Evolutionary conservation across 2,797 vertebrate genomes (phyloP).

Genomic region (Delichon dasypus): DNA sequence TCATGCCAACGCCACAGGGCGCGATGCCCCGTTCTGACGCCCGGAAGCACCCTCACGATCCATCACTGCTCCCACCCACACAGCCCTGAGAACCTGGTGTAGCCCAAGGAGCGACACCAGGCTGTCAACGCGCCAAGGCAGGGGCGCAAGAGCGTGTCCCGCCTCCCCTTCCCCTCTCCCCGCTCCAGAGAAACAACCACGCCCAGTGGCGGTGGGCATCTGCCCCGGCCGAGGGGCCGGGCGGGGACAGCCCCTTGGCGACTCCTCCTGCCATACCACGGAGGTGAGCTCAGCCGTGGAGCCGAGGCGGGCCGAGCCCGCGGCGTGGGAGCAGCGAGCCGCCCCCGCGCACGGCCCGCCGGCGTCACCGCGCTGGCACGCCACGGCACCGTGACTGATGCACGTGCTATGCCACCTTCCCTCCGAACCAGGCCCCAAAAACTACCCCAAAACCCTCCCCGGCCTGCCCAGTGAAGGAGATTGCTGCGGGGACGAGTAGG

Average conservation of each 20-base stretch:
- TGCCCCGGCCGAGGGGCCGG: neutral
- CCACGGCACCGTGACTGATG: conserved; percentile 13
- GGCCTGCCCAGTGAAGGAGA: neutral
- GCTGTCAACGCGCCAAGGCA: neutral
- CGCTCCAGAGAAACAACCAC: neutral
- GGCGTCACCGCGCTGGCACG: conserved; percentile 51
- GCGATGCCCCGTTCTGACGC: neutral
- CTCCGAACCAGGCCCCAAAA: neutral
- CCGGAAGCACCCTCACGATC: rapidly evolving
- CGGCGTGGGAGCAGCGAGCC: conserved; percentile 38
- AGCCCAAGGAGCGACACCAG: neutral
- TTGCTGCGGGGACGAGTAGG: neutral
- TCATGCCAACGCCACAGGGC: rapidly evolving
- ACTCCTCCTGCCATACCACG: conserved; percentile 57
- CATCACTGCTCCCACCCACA: too few relatives aligned
- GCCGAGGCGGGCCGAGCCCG: conserved; percentile 5
- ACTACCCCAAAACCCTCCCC: neutral
- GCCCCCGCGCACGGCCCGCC: conserved; percentile 9
- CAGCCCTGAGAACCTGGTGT: neutral
- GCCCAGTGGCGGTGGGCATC: neutral
- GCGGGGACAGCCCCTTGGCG: neutral
- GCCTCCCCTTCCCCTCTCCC: neutral
- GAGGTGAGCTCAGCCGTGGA: conserved; percentile 37
- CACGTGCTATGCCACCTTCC: conserved; percentile 52
- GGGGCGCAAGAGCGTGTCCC: neutral